Evolutionary conservation across 2,797 vertebrate genomes (phyloP).

Genomic region (Apogon talboti): DNA sequence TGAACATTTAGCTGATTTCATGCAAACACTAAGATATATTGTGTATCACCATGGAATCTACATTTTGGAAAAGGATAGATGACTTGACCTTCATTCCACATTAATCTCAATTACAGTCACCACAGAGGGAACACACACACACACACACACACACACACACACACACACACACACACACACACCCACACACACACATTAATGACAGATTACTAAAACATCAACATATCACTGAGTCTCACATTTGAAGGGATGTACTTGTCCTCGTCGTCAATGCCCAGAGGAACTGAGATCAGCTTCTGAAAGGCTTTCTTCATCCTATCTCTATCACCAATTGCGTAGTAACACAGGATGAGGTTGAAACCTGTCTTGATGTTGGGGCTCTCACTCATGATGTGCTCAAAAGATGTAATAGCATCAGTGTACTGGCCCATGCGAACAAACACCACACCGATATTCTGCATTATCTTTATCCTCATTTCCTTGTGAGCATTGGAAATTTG

Average conservation of each 20-base stretch:
- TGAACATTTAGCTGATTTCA: too few species aligned
- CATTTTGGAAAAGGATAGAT: too few species aligned
- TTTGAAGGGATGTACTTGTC: slow-evolving; percentile 92
- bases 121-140: neutral
- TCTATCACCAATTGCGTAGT: slow-evolving; percentile 90
- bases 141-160: too few species aligned
- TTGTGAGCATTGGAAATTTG: slow-evolving; percentile 93
- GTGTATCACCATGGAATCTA: too few species aligned
- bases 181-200: too few species aligned
- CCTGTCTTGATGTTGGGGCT: slow-evolving; percentile 92
- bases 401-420: slow-evolving; percentile 91
- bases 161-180: too few species aligned
- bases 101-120: too few species aligned
- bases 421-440: slow-evolving; percentile 95
- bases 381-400: slow-evolving; percentile 95
- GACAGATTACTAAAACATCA: too few species aligned
- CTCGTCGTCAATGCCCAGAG: slow-evolving; percentile 91
- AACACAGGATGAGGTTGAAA: slow-evolving; percentile 94
- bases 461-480: slow-evolving; percentile 96
- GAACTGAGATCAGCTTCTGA: slow-evolving; percentile 92
- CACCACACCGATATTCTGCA: slow-evolving; percentile 95
- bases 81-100: too few species aligned
- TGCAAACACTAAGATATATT: too few species aligned
- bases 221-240: slow-evolving; percentile 79
- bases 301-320: slow-evolving; percentile 98